These are phyloP conservation scores for Acridotheres tristis DNA, from an alignment of 2,797 vertebrate genomes.

Conservation along the genomic window DNA sequence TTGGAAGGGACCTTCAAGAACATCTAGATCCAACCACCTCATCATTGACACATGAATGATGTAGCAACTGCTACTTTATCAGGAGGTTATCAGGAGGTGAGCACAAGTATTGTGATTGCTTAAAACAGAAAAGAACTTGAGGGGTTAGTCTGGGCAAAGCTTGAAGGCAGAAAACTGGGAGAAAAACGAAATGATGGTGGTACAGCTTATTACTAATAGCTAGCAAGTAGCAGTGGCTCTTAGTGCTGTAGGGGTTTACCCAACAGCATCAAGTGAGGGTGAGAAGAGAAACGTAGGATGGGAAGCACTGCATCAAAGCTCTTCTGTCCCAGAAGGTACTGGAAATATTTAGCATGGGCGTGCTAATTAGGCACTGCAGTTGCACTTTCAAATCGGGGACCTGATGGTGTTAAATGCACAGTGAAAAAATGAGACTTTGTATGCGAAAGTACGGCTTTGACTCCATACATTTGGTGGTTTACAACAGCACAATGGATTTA, in stretches of 20 bases:
- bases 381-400: neutral
- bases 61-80: neutral
- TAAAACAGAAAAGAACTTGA: neutral
- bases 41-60: neutral
- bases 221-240: neutral
- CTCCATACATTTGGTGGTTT: neutral
- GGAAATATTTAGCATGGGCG: slow-evolving; percentile 7
- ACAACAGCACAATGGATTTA: neutral
- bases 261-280: neutral
- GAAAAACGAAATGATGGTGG: neutral
- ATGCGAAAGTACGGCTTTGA: neutral
- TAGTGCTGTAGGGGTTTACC: neutral
- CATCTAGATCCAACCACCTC: neutral
- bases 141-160: neutral
- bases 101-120: neutral
- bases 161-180: neutral
- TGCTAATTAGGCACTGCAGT: neutral
- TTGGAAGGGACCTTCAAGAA: neutral
- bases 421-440: neutral
- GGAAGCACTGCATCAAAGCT: neutral
- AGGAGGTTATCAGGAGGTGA: neutral
- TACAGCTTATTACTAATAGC: neutral
- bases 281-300: neutral
- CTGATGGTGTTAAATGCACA: neutral
- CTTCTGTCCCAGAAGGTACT: neutral